Evolutionary conservation across 2,888 invertebrate species (phyloP).

Genomic region (Drymonia ruficornis): DNA sequence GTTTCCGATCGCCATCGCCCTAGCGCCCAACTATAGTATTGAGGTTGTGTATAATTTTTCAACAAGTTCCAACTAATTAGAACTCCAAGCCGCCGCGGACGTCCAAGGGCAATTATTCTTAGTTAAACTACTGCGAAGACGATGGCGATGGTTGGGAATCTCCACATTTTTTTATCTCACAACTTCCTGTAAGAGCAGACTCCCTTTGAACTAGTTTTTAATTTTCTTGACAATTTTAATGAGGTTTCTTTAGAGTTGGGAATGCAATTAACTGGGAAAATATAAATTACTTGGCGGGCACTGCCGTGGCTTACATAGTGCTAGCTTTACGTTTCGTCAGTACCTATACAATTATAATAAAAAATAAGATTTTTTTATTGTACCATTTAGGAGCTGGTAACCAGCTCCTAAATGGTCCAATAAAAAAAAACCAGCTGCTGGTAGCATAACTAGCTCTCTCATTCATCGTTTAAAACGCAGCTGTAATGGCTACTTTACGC

Average conservation of each 20-base stretch:
- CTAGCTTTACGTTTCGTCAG: no score
- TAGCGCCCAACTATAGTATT: conserved; percentile 32
- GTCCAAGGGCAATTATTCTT: conserved; percentile 55
- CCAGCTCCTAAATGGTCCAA: no score
- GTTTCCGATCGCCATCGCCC: conserved; percentile 34
- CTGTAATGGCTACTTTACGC: no score
- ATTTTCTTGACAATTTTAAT: neutral
- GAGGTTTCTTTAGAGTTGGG: neutral
- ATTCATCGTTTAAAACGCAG: no score
- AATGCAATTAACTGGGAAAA: neutral
- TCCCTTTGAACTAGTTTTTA: neutral
- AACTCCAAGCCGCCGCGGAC: conserved; percentile 20
- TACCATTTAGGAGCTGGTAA: no score
- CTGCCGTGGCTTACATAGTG: no score
- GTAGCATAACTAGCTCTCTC: no score
- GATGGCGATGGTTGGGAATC: conserved; percentile 35
- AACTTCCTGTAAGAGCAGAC: conserved; percentile 7
- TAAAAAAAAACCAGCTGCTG: no score
- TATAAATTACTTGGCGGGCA: no score
- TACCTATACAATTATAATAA: no score
- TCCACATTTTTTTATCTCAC: conserved; percentile 21
- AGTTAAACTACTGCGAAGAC: conserved; percentile 41
- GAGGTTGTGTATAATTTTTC: conserved; percentile 55
- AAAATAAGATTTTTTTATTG: no score
- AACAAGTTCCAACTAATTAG: conserved; percentile 63